Conservation (phyloP, 2,797 vertebrate species). For the Galago senegalensis region DNA sequence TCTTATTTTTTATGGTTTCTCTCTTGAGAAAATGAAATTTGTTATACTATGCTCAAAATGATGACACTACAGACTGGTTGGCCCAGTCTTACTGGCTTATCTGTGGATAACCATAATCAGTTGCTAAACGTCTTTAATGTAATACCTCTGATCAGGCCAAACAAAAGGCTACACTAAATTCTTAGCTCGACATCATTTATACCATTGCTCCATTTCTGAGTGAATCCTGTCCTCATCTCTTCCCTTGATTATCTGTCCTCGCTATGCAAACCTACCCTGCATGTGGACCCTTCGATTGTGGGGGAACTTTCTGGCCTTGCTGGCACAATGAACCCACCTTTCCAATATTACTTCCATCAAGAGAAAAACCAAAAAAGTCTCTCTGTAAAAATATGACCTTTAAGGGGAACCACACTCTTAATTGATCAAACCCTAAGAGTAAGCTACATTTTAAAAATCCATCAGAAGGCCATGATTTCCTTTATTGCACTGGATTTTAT, state of each 20-base stretch:
- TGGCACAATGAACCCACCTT: background rate
- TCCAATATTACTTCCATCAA: background rate
- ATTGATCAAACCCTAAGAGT: slow-evolving; percentile 45
- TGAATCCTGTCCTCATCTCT: background rate
- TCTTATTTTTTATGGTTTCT: slow-evolving; percentile 31
- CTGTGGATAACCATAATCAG: background rate
- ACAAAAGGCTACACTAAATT: background rate
- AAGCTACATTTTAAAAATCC: slow-evolving; percentile 41
- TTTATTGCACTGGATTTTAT: slow-evolving; percentile 62
- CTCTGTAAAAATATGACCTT: slow-evolving; percentile 36
- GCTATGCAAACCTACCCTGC: background rate
- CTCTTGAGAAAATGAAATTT: background rate
- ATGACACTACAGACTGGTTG: background rate
- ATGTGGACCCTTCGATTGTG: background rate
- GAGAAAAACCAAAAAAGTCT: background rate
- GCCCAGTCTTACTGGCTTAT: background rate
- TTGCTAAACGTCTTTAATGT: background rate
- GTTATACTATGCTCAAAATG: background rate
- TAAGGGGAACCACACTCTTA: slow-evolving; percentile 23
- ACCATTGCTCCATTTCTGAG: background rate
- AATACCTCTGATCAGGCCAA: background rate
- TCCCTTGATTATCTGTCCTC: background rate
- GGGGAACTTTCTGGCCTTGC: background rate
- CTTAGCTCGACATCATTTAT: background rate
- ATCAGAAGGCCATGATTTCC: slow-evolving; percentile 35